Conservation (phyloP, 2,888 invertebrate species). For the Hydroisotoma schaefferi region DNA sequence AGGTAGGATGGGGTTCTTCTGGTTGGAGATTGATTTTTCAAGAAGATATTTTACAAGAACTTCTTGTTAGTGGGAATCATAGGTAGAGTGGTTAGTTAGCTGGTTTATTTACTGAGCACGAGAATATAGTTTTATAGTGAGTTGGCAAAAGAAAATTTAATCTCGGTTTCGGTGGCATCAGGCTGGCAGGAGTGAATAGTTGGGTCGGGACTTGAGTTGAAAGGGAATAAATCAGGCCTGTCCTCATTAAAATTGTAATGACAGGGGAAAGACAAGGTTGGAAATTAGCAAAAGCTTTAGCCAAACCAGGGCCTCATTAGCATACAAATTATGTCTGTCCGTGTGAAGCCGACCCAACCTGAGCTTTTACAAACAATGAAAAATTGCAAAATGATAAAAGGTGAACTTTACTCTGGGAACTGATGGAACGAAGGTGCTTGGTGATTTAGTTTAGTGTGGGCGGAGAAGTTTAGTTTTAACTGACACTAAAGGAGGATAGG, state of each 20-base stretch:
- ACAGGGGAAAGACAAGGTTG: slow-evolving; percentile 35
- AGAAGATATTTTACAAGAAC: no score
- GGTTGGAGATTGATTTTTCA: slow-evolving; percentile 13
- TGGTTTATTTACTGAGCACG: no score
- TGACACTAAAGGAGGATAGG: no score
- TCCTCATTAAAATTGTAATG: slow-evolving; percentile 45
- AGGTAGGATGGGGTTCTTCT: neutral
- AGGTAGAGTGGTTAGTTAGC: no score
- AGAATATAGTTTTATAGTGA: no score
- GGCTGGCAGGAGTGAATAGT: no score
- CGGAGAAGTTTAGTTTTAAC: no score
- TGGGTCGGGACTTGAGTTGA: slow-evolving; percentile 1
- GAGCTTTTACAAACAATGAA: slow-evolving; percentile 27
- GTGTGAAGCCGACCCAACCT: neutral
- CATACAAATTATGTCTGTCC: slow-evolving; percentile 3
- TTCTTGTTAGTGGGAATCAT: no score
- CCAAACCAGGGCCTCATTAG: slow-evolving; percentile 12
- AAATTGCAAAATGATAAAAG: slow-evolving; percentile 34
- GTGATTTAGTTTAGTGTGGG: no score
- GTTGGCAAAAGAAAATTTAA: slow-evolving; percentile 1
- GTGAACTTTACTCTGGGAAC: neutral
- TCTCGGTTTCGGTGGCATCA: no score
- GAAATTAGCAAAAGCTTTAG: slow-evolving; percentile 31
- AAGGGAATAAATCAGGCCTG: slow-evolving; percentile 38
- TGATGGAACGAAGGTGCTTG: no score